Base-by-base conservation (phyloP, 2,797 vertebrate species). In the Meriones psammophilus region DNA sequence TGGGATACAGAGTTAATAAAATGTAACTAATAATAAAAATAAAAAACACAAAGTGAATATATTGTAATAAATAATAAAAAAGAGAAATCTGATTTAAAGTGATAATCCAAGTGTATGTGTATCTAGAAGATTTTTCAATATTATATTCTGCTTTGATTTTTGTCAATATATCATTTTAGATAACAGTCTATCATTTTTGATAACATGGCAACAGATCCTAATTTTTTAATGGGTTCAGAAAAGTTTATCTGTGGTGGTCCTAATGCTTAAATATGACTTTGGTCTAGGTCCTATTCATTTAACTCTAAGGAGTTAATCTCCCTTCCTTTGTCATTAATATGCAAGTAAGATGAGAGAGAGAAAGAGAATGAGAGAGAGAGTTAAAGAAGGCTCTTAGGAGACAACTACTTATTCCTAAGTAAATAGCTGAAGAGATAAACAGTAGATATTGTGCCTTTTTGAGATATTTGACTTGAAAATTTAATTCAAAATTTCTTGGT, bases 391-490 rank as follows among this genome's bases (percentile, higher is more conserved):
- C 15, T 69, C 12, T 85, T 91, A 54, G 22, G 76, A 95, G 88
- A 42, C 73, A 94, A 90, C 81, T 85, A 88, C 92, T 92, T 96
- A 85, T 71, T 54, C 92, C 54, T 89, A 92, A 96, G 90, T 80
- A 71, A 94, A 86, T 17, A 69, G n/a, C 93, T 90, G 58, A 94
- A 95, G 26, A 92, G 42, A 91, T 85, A 84, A 97, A 92, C 54
- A 92, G 58, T 91, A 94, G 89, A 87, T 66, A 56, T 9, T 62
- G 58, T 89, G 28, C 28, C 36, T 96, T 97, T 96, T 92, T 86
- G 77, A 90, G 69, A 73, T 68, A 95, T 92, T 93, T 97, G 81
- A 97, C 92, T 97, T 95, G 84, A 89, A 97, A 96, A 95, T 95
- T 74, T 73, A 96, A 93, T 96, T 96, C 92, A 93, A 30, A 97